phyloP scores from a whole-genome alignment of 2,113 vertebrate genomes.

The Dasypus novemcinctus region DNA sequence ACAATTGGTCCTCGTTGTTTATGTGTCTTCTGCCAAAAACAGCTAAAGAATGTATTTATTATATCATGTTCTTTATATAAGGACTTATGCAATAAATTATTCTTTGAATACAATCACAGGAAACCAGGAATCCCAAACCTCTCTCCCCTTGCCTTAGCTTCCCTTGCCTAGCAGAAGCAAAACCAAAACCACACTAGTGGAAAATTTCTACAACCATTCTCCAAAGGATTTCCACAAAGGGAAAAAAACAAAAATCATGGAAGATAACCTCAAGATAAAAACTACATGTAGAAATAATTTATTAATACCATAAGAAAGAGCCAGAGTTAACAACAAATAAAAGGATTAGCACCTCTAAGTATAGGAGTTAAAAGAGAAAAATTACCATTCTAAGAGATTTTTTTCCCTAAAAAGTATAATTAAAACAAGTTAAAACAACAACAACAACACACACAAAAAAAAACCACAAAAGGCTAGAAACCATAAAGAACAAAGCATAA shows the following conservation, averaged over 20 bases:
- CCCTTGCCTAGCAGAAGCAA: not conserved
- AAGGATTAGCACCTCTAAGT: not conserved
- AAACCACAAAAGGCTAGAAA: not conserved
- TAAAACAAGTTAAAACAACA: not conserved
- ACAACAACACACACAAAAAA: not conserved
- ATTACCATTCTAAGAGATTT: not conserved
- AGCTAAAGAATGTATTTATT: not conserved
- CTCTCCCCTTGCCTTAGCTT: not conserved
- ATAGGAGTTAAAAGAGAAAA: not conserved
- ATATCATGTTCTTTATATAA: not conserved
- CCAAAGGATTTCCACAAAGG: not conserved
- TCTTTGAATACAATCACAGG: not conserved
- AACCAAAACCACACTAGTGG: not conserved
- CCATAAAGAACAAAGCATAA: not conserved
- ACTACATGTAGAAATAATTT: not conserved
- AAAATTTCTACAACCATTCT: not conserved
- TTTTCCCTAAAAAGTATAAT: not conserved
- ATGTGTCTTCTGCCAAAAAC: not conserved
- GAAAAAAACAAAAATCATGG: not conserved
- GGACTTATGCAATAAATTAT: not conserved
- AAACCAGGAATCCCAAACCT: not conserved
- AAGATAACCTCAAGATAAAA: constrained; percentile 5
- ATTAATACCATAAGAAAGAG: not conserved
- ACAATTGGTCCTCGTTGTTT: not conserved
- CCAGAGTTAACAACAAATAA: not conserved